Percentiles rank a stretch among this genome's conserved stretches.
Evolutionary conservation across 2,113 vertebrate genomes (phyloP).

Genomic region (Corydoras maculifer): DNA sequence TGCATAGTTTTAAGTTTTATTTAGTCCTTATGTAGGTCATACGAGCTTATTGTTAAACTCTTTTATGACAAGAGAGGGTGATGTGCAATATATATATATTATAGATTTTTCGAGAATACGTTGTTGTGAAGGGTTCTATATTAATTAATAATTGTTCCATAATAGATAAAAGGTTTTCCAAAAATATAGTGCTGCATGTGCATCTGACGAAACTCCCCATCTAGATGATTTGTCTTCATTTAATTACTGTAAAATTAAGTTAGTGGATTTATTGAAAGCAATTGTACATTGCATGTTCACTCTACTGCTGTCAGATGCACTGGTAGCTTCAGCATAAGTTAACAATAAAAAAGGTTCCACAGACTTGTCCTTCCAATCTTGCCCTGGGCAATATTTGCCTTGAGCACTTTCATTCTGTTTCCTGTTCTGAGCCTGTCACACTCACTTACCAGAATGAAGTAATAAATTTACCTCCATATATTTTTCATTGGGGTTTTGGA

Average conservation of each 20-base stretch:
- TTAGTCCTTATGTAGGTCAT: background rate
- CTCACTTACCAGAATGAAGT: slow-evolving; percentile 61
- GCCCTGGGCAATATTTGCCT: slow-evolving; percentile 45
- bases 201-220: too few relatives aligned
- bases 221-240: too few relatives aligned
- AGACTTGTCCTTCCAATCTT: slow-evolving; percentile 54
- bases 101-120: background rate
- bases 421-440: slow-evolving; percentile 61
- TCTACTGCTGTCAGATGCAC: slow-evolving; percentile 1
- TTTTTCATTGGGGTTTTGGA: slow-evolving; percentile 59
- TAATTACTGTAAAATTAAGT: too few relatives aligned
- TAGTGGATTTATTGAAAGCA: too few relatives aligned
- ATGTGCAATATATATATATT: background rate
- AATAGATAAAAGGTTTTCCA: too few relatives aligned
- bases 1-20: too few relatives aligned
- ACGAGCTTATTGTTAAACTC: background rate
- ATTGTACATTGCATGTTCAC: background rate
- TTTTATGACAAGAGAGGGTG: background rate
- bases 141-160: too few relatives aligned
- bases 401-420: slow-evolving; percentile 51
- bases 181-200: too few relatives aligned
- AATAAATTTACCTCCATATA: slow-evolving; percentile 61
- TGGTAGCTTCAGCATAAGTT: slow-evolving; percentile 30
- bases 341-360: slow-evolving; percentile 45
- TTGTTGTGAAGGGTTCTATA: too few relatives aligned